Percentiles rank a stretch among this genome's conserved stretches.
These are phyloP conservation scores for Nezara viridula DNA, from an alignment of 2,888 invertebrate species.

Conservation along the genomic window DNA sequence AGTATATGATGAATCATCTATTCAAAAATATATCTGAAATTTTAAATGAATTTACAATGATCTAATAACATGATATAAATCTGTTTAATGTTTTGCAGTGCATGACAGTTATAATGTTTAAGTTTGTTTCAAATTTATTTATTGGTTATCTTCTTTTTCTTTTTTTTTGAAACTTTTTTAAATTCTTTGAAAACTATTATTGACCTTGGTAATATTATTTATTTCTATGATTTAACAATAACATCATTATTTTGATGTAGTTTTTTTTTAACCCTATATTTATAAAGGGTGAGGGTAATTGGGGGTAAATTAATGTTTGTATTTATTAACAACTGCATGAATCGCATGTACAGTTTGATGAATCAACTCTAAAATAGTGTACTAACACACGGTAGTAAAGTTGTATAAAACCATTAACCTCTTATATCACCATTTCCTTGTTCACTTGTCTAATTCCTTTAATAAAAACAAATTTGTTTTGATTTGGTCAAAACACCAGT, in stretches of 20 bases:
- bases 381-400: conserved; percentile 13
- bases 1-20: too few species aligned
- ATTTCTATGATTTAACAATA: neutral
- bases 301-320: neutral
- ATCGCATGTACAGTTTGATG: neutral
- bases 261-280: neutral
- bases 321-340: conserved; percentile 17
- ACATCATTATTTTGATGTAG: neutral
- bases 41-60: too few species aligned
- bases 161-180: neutral
- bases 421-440: neutral
- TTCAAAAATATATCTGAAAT: too few species aligned
- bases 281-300: neutral
- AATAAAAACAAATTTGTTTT: neutral
- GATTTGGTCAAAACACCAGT: neutral
- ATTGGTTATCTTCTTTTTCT: neutral
- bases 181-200: neutral
- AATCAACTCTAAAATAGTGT: neutral
- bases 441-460: neutral
- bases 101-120: conserved; percentile 11
- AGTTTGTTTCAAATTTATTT: neutral
- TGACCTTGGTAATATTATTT: neutral
- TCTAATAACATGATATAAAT: neutral
- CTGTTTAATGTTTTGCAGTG: neutral
- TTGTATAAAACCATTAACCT: neutral